Evolutionary conservation across 1,140 invertebrate genomes (phyloP).

Genomic region (Drosophila navojoa): DNA sequence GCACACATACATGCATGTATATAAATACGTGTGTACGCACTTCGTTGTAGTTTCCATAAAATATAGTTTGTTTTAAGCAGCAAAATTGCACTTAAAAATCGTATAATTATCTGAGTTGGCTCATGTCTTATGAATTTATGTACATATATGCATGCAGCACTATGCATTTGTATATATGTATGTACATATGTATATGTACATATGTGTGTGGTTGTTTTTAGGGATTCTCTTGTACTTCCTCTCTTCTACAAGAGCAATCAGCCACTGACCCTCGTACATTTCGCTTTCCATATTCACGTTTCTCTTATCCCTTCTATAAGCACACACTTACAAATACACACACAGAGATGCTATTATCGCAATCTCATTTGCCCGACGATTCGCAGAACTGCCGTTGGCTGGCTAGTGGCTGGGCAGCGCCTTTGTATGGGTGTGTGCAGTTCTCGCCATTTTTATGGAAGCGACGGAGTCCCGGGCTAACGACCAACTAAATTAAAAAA

Average conservation of each 20-base stretch:
- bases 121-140: not conserved
- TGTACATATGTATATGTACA: not conserved
- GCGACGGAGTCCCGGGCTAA: not conserved
- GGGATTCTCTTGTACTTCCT: slow-evolving; percentile 8
- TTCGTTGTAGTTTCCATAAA: too few species aligned
- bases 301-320: slow-evolving; percentile 3
- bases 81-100: not conserved
- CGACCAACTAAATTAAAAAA: slow-evolving; percentile 8
- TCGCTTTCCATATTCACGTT: slow-evolving; percentile 12
- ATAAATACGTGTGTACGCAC: not conserved
- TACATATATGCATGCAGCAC: not conserved
- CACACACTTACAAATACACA: not conserved
- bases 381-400: slow-evolving; percentile 58
- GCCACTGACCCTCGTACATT: slow-evolving; percentile 32
- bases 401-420: slow-evolving; percentile 27
- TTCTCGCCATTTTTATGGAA: slow-evolving; percentile 47
- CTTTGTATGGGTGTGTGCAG: slow-evolving; percentile 4
- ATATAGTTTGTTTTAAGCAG: too few species aligned
- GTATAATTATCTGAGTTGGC: not conserved
- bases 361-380: slow-evolving; percentile 56
- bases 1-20: not conserved
- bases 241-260: slow-evolving; percentile 22
- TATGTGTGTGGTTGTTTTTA: not conserved
- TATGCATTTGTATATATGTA: not conserved
- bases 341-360: slow-evolving; percentile 42